phyloP scores from a whole-genome alignment of 2,113 vertebrate genomes.

The Anseranas semipalmata region DNA sequence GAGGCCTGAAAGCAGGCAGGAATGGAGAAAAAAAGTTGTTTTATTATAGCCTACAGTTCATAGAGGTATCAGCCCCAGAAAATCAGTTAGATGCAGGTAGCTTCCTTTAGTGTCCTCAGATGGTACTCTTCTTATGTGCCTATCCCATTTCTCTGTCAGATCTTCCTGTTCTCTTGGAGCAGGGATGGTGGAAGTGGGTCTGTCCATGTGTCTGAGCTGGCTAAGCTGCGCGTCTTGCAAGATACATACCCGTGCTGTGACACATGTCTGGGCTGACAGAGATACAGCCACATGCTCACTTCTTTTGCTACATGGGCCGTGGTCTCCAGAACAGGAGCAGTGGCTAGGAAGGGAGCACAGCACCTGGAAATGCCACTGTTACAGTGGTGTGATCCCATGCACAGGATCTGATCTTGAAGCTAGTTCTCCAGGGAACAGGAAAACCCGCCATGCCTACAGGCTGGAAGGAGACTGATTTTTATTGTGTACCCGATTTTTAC shows the following conservation, averaged over 20 bases:
- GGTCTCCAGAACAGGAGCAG: not conserved
- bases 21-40: not conserved
- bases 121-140: fast-evolving
- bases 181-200: not conserved
- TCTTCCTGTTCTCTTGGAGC: not conserved
- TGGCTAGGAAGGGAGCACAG: not conserved
- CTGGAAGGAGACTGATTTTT: not conserved
- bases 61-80: not conserved
- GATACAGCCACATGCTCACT: not conserved
- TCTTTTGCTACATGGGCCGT: not conserved
- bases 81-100: not conserved
- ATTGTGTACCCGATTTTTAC: not conserved
- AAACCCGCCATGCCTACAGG: not conserved
- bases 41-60: not conserved
- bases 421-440: not conserved
- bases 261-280: not conserved
- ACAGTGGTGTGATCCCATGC: not conserved
- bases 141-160: not conserved
- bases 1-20: not conserved
- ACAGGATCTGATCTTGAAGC: not conserved
- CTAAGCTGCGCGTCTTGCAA: not conserved
- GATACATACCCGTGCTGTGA: not conserved
- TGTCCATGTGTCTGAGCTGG: not conserved
- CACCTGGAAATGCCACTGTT: not conserved
- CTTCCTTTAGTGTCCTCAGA: not conserved